Conservation (phyloP, 2,888 invertebrate genomes). For the Entomobrya proxima region DNA sequence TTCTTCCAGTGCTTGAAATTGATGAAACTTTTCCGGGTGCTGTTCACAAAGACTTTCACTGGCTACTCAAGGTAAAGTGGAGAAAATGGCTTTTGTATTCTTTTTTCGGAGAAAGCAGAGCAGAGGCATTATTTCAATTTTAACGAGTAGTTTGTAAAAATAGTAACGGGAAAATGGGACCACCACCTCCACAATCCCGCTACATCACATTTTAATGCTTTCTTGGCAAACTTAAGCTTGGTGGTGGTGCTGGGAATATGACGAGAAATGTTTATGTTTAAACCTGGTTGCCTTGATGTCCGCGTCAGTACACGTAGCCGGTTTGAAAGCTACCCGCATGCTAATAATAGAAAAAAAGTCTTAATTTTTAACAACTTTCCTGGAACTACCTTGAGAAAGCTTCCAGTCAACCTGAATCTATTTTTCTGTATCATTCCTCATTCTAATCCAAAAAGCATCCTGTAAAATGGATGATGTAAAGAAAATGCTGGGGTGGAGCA, state of each 20-base stretch:
- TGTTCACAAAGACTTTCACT: constrained; percentile 95
- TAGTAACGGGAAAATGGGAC: no score
- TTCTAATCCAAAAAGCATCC: neutral
- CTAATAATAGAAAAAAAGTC: constrained; percentile 15
- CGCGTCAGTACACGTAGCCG: neutral
- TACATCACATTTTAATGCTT: no score
- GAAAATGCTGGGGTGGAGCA: neutral
- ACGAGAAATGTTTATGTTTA: neutral
- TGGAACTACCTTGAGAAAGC: neutral
- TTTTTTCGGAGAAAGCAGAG: neutral
- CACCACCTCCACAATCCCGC: no score
- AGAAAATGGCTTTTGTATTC: neutral
- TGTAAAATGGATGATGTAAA: neutral
- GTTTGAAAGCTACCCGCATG: neutral
- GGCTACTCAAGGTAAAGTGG: constrained; percentile 92
- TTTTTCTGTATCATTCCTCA: neutral
- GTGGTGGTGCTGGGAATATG: no score
- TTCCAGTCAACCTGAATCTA: neutral
- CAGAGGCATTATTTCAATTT: no score
- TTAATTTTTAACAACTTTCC: constrained; percentile 1
- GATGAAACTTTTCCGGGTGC: constrained; percentile 96
- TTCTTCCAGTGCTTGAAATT: constrained; percentile 96
- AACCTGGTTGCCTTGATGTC: neutral
- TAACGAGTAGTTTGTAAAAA: no score
- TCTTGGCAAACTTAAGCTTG: no score